phyloP scores from a whole-genome alignment of 2,888 invertebrate genomes.

The Spodoptera littoralis region DNA sequence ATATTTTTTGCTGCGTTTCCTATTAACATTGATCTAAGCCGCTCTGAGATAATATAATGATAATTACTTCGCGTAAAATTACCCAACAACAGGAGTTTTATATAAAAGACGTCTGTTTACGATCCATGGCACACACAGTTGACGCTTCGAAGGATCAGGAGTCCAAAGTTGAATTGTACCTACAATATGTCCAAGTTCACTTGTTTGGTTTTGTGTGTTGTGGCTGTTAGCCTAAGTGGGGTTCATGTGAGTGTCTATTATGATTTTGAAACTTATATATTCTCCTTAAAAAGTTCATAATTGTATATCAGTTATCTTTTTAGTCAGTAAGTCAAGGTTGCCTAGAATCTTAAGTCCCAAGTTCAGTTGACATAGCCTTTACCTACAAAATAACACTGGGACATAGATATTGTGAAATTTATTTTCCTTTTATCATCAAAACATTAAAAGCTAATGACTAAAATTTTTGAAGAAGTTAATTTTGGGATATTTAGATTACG shows the following conservation, averaged over 20 bases:
- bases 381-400: no score
- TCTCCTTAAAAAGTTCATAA: no score
- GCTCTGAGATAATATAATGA: slow-evolving; percentile 35
- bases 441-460: no score
- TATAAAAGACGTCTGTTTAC: slow-evolving; percentile 38
- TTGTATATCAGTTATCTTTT: no score
- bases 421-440: no score
- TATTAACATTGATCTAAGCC: slow-evolving; percentile 35
- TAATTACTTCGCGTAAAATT: slow-evolving; percentile 43
- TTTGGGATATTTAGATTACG: no score
- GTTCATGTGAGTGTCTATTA: slow-evolving; percentile 39
- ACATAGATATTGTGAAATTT: no score
- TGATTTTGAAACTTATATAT: not conserved
- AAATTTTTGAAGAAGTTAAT: no score
- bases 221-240: slow-evolving; percentile 32
- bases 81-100: slow-evolving; percentile 32
- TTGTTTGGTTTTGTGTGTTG: slow-evolving; percentile 30
- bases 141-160: slow-evolving; percentile 36
- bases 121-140: slow-evolving; percentile 27
- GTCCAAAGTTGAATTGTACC: slow-evolving; percentile 5
- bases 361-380: no score
- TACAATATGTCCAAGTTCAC: slow-evolving; percentile 35
- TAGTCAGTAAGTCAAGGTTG: no score
- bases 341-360: no score
- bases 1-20: slow-evolving; percentile 32